These are phyloP conservation scores for Lamellibrachia luymesi DNA, from an alignment of 1,140 invertebrate genomes.

Conservation along the genomic window DNA sequence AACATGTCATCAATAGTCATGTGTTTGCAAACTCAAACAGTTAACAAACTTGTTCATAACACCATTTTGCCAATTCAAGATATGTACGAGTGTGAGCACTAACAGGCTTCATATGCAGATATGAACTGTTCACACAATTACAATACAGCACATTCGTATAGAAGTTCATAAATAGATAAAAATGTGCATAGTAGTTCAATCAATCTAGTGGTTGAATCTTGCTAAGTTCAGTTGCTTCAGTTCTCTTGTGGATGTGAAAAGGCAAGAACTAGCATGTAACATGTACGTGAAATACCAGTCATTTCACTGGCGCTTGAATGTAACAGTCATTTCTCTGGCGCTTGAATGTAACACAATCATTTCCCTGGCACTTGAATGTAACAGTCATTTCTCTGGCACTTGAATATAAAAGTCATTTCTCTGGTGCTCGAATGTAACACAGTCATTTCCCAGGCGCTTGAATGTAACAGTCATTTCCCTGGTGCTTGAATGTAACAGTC, in stretches of 20 bases:
- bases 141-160: background rate
- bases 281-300: background rate
- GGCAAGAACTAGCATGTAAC: background rate
- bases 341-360: no score
- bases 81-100: background rate
- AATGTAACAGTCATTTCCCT: no score
- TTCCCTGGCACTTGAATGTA: no score
- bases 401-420: no score
- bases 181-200: background rate
- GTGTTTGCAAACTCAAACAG: background rate
- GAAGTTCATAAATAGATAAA: background rate
- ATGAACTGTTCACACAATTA: background rate
- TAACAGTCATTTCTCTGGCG: no score
- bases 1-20: no score
- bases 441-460: no score
- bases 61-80: background rate
- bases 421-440: no score
- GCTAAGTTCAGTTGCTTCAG: background rate
- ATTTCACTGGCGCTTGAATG: background rate
- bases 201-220: background rate
- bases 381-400: no score
- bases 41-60: background rate
- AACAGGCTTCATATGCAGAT: background rate
- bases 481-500: no score
- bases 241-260: background rate